Evolutionary conservation across 2,888 invertebrate species (phyloP).

Genomic region (Brachypalpus laphriformis): DNA sequence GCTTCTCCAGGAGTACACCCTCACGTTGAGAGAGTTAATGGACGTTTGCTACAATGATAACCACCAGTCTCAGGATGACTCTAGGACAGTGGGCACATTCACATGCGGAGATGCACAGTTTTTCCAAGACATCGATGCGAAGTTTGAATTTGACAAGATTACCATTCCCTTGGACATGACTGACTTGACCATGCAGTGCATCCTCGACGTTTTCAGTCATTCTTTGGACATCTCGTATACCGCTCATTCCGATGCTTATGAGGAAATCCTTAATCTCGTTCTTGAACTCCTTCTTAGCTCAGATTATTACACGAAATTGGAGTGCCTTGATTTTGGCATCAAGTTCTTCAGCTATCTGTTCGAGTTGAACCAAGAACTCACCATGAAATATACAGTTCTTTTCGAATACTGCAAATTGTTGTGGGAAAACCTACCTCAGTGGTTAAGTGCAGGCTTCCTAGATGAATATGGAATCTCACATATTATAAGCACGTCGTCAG

Average conservation of each 20-base stretch:
- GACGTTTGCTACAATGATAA: conserved; percentile 39
- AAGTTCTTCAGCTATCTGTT: conserved; percentile 48
- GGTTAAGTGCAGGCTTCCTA: conserved; percentile 27
- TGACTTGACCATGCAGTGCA: conserved; percentile 47
- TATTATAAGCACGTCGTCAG: conserved; percentile 3
- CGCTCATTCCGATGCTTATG: not conserved
- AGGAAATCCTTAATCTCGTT: conserved; percentile 26
- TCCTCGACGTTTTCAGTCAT: conserved; percentile 34
- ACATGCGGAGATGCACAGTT: conserved; percentile 34
- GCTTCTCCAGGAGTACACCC: conserved; percentile 35
- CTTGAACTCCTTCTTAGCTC: conserved; percentile 34
- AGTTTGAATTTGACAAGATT: conserved; percentile 28
- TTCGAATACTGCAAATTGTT: conserved; percentile 56
- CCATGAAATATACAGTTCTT: conserved; percentile 30
- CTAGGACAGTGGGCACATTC: conserved; percentile 17
- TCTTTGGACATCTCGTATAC: conserved; percentile 29
- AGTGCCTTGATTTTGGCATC: conserved; percentile 46
- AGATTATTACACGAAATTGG: conserved; percentile 49
- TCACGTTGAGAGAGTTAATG: conserved; percentile 19
- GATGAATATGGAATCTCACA: conserved; percentile 39
- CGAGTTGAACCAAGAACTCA: not conserved
- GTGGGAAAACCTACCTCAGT: conserved; percentile 52
- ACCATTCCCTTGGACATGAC: conserved; percentile 17
- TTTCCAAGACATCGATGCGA: conserved; percentile 49
- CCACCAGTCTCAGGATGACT: not conserved